A percentile compares a stretch with the other conserved stretches of the same genome.
Conservation (phyloP, 2,113 vertebrate genomes). For the Genyomyrus donnyi region DNA sequence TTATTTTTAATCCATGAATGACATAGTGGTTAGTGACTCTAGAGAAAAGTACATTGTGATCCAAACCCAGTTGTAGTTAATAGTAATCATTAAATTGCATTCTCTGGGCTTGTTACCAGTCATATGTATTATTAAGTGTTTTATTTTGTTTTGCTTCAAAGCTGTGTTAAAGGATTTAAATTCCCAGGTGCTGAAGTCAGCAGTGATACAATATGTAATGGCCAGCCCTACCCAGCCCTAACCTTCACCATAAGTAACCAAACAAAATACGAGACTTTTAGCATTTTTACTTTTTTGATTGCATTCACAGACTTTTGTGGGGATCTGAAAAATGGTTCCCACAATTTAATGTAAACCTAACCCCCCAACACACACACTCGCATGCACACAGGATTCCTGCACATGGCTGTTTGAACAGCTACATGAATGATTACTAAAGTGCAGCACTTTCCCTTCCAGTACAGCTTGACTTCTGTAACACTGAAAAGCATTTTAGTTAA, state of each 20-base stretch:
- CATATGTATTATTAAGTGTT: not conserved
- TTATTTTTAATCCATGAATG: not conserved
- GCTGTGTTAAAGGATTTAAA: not conserved
- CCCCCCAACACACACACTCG: not conserved
- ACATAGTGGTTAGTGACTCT: not conserved
- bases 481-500: not conserved
- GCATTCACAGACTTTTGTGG: not conserved
- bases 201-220: not conserved
- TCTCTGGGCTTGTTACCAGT: not conserved
- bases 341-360: not conserved
- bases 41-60: not conserved
- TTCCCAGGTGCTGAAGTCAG: not conserved
- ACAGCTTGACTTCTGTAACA: not conserved
- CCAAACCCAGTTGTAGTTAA: not conserved
- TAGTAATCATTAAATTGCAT: not conserved
- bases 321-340: not conserved
- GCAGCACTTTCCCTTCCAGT: not conserved
- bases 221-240: not conserved
- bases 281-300: not conserved
- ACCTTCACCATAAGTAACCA: not conserved
- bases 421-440: not conserved
- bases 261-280: not conserved
- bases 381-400: not conserved
- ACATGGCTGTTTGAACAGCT: not conserved
- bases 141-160: not conserved